A percentile compares a stretch with the other conserved stretches of the same genome.
Conservation (phyloP, 1,140 invertebrate genomes). For the Zaprionus tsacasi region DNA sequence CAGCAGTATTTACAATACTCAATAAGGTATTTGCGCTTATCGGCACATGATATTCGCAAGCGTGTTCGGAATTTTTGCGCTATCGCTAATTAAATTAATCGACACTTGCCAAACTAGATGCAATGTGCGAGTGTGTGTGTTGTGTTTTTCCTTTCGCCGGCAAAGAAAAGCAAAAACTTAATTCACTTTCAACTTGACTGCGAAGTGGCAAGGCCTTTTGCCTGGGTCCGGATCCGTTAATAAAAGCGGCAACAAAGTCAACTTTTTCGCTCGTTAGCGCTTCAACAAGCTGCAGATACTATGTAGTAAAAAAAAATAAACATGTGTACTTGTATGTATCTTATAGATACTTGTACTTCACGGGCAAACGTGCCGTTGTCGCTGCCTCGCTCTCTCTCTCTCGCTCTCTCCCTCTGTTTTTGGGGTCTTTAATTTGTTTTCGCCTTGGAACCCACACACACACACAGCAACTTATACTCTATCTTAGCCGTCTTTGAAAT, state of each 20-base stretch:
- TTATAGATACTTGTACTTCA: slow-evolving; percentile 58
- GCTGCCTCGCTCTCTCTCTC: slow-evolving; percentile 1
- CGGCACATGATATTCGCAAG: slow-evolving; percentile 39
- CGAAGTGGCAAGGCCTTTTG: slow-evolving; percentile 53
- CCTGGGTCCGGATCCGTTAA: slow-evolving; percentile 14
- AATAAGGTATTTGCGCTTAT: slow-evolving; percentile 36
- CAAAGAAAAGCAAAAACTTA: slow-evolving; percentile 67
- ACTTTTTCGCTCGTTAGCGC: slow-evolving; percentile 55
- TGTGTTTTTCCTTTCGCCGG: slow-evolving; percentile 48
- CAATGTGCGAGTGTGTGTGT: slow-evolving; percentile 11
- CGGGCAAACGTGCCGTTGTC: slow-evolving; percentile 46
- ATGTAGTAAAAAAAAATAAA: neutral
- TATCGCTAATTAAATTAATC: slow-evolving; percentile 60
- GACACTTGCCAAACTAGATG: slow-evolving; percentile 27
- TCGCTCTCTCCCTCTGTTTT: slow-evolving; percentile 8
- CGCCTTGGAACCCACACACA: slow-evolving; percentile 37
- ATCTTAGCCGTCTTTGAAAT: slow-evolving; percentile 20
- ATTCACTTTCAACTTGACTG: slow-evolving; percentile 72
- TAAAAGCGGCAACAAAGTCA: slow-evolving; percentile 39
- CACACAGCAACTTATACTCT: neutral
- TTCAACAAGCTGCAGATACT: slow-evolving; percentile 16
- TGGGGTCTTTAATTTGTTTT: slow-evolving; percentile 51
- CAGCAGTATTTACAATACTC: neutral
- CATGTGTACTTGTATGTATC: slow-evolving; percentile 33
- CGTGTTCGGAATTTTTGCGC: slow-evolving; percentile 46